Conservation (phyloP, 53 echinoderm and acorn worm genomes). For the Arbacia lixula region DNA sequence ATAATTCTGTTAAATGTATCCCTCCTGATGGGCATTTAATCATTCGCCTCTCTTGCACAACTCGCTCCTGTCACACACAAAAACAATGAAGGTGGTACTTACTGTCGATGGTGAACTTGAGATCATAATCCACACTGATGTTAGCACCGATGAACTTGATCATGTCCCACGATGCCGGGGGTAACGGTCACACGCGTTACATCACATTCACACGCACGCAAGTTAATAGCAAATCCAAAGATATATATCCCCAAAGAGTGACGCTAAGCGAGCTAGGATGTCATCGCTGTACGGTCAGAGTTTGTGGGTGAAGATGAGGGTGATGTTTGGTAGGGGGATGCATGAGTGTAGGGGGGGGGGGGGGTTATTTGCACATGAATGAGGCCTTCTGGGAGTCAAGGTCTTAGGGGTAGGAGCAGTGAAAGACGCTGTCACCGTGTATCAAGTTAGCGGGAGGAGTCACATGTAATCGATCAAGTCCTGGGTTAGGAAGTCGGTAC, state of each 20-base stretch:
- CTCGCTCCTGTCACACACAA: constrained; percentile 32
- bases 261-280: too few species aligned
- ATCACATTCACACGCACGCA: constrained; percentile 27
- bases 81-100: neutral
- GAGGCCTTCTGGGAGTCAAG: too few species aligned
- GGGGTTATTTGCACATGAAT: too few species aligned
- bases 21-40: too few species aligned
- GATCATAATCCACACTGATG: constrained; percentile 52
- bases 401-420: too few species aligned
- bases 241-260: too few species aligned
- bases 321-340: too few species aligned
- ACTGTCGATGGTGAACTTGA: constrained; percentile 58
- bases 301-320: too few species aligned
- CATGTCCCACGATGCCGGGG: constrained; percentile 47
- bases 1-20: too few species aligned
- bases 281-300: too few species aligned
- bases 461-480: constrained; percentile 18
- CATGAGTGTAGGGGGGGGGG: too few species aligned
- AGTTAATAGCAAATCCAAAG: constrained; percentile 35
- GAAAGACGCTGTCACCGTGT: neutral
- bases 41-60: too few species aligned
- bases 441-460: neutral
- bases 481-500: constrained; percentile 26
- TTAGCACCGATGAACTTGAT: constrained; percentile 45
- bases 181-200: neutral